phyloP scores from a whole-genome alignment of 2,888 invertebrate species.

The Carabus problematicus region DNA sequence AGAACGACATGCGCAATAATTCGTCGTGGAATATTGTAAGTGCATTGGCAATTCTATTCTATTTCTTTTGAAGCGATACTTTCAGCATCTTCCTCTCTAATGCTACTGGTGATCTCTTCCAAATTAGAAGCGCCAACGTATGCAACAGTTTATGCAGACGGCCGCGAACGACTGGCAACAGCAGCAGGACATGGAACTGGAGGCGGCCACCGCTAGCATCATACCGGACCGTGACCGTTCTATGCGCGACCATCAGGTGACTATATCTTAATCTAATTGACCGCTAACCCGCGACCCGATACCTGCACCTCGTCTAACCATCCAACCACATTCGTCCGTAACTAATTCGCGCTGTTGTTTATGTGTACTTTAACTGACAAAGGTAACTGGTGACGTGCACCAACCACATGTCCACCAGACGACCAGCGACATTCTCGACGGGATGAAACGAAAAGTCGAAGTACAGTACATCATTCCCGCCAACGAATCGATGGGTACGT shows the following conservation, averaged over 20 bases:
- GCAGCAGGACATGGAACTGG: conserved; percentile 59
- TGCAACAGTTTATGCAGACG: conserved; percentile 63
- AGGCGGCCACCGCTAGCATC: conserved; percentile 66
- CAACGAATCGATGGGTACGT: conserved; percentile 43
- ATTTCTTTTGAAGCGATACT: not conserved
- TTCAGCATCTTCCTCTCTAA: not conserved
- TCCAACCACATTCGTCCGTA: no score
- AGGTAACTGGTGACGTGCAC: conserved; percentile 12
- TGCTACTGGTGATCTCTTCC: conserved; percentile 8
- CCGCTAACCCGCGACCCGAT: no score
- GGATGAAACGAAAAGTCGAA: conserved; percentile 66
- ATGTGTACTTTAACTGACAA: no score
- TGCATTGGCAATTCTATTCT: conserved; percentile 34
- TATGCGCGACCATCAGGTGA: conserved; percentile 21
- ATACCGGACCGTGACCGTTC: conserved; percentile 22
- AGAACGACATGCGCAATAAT: conserved; percentile 61
- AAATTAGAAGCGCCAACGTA: conserved; percentile 63
- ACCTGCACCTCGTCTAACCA: no score
- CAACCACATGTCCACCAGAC: conserved; percentile 59
- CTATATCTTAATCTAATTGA: no score
- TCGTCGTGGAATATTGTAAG: conserved; percentile 66
- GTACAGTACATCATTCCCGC: conserved; percentile 58
- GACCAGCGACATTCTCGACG: conserved; percentile 67
- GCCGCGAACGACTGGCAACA: conserved; percentile 49
- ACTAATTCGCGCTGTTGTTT: no score